phyloP scores from a whole-genome alignment of 2,888 invertebrate genomes.

The Nemotelus pantherinus region DNA sequence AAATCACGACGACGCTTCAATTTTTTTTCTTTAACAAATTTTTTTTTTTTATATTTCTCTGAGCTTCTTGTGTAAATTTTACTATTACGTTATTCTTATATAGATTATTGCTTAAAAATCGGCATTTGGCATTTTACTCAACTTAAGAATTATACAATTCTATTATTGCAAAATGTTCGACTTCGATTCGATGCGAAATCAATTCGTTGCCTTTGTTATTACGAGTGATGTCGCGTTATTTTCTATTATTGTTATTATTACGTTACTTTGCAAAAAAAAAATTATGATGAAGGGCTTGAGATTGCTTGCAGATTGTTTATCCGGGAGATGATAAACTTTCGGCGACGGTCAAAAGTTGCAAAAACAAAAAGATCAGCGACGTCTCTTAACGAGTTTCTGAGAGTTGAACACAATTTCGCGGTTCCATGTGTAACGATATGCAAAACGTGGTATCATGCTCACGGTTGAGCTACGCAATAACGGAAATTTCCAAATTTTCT shows the following conservation, averaged over 20 bases:
- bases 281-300: too few relatives aligned
- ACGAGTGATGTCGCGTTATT: too few relatives aligned
- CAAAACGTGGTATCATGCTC: slow-evolving; percentile 70
- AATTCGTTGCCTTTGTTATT: too few relatives aligned
- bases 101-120: slow-evolving; percentile 11
- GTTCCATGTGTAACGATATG: slow-evolving; percentile 91
- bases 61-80: neutral
- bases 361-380: slow-evolving; percentile 64
- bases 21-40: neutral
- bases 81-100: slow-evolving; percentile 18
- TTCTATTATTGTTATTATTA: too few relatives aligned
- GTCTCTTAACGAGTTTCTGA: slow-evolving; percentile 92
- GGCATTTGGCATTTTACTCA: slow-evolving; percentile 32
- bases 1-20: slow-evolving; percentile 6
- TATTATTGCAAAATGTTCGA: slow-evolving; percentile 14
- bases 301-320: slow-evolving; percentile 23
- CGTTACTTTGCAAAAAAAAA: too few relatives aligned
- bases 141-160: slow-evolving; percentile 4
- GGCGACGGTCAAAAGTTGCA: too few relatives aligned
- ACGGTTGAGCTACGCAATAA: slow-evolving; percentile 60
- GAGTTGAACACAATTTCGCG: slow-evolving; percentile 92
- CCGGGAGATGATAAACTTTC: slow-evolving; percentile 22
- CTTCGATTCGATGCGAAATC: too few relatives aligned
- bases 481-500: slow-evolving; percentile 51
- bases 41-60: neutral